Conservation (phyloP, 1,140 invertebrate species). For the Drosophila quadrilineata region DNA sequence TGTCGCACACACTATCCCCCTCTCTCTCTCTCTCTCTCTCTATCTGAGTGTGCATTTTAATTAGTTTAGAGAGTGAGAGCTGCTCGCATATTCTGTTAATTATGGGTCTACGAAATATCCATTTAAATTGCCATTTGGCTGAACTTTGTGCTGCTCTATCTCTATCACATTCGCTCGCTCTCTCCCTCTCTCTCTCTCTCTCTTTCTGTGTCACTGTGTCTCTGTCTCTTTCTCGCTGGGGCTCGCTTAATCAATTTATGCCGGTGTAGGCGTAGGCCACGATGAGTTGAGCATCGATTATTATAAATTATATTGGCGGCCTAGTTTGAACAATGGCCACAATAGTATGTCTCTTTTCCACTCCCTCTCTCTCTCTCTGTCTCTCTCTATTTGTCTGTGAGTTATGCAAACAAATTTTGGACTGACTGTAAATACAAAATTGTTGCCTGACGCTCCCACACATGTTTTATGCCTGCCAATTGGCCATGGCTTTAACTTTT, state of each 20-base stretch:
- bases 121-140: constrained; percentile 47
- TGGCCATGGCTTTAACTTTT: not conserved
- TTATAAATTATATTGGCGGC: constrained; percentile 54
- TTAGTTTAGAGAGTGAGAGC: constrained; percentile 40
- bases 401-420: constrained; percentile 48
- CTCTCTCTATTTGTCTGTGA: constrained; percentile 13
- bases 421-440: constrained; percentile 16
- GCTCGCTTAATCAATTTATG: constrained; percentile 64
- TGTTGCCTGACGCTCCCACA: too few species aligned
- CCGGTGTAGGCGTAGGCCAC: constrained; percentile 21
- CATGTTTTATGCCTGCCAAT: not conserved
- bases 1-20: not conserved
- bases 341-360: too few species aligned
- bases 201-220: not conserved
- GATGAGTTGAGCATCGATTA: constrained; percentile 45
- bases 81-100: constrained; percentile 50
- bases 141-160: too few species aligned
- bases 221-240: not conserved
- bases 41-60: constrained; percentile 54
- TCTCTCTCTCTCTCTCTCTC: not conserved
- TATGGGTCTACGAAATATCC: constrained; percentile 44
- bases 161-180: not conserved
- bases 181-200: not conserved
- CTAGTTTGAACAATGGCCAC: constrained; percentile 35
- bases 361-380: not conserved